A percentile compares a stretch with the other conserved stretches of the same genome.
phyloP scores from a whole-genome alignment of 2,888 invertebrate genomes.

The Julus scanicus region DNA sequence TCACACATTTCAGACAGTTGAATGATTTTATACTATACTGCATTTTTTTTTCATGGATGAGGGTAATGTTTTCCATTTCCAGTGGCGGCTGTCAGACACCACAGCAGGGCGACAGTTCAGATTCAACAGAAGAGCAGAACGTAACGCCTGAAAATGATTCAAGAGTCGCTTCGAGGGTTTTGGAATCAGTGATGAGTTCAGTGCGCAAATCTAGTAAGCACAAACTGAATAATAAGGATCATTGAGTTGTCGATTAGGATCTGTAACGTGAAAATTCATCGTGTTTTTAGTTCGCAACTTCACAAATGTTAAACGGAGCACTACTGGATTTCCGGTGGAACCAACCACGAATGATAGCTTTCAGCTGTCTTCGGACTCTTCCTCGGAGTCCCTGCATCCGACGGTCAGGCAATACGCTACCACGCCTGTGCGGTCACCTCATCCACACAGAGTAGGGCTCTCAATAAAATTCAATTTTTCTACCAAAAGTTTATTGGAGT shows the following conservation, averaged over 20 bases:
- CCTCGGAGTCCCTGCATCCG: not conserved
- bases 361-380: not conserved
- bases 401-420: not conserved
- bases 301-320: not conserved
- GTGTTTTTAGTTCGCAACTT: not conserved
- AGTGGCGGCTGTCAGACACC: not conserved
- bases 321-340: not conserved
- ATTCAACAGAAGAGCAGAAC: not conserved
- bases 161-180: not conserved
- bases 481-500: no score
- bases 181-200: conserved; percentile 31
- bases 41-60: not conserved
- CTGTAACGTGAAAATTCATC: not conserved
- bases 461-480: not conserved
- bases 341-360: not conserved
- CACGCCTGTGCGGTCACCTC: not conserved
- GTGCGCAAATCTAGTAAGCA: conserved; percentile 9
- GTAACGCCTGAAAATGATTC: not conserved
- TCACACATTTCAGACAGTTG: not conserved
- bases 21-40: not conserved
- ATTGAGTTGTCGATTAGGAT: not conserved
- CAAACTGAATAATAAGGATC: not conserved
- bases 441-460: not conserved
- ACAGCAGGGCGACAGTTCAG: not conserved
- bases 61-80: not conserved